Percentiles rank a stretch among this genome's conserved stretches.
phyloP scores from a whole-genome alignment of 2,797 vertebrate species.

The Numenius phaeopus region DNA sequence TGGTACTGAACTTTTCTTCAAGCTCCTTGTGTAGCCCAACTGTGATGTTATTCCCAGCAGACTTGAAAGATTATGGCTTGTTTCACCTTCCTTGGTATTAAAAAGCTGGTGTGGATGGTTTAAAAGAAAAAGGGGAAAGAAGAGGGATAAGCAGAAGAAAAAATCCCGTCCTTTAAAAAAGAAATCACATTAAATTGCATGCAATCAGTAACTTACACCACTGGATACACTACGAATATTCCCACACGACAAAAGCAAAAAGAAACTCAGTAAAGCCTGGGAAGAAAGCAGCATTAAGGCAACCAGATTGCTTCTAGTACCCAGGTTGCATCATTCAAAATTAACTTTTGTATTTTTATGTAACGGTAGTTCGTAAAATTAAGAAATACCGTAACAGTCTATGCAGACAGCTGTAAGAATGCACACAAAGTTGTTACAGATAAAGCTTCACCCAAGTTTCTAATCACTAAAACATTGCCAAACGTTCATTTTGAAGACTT shows the following conservation, averaged over 20 bases:
- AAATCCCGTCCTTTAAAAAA: background rate
- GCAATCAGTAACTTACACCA: background rate
- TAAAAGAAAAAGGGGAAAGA: background rate
- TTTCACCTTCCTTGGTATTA: background rate
- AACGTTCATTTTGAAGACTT: background rate
- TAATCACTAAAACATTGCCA: background rate
- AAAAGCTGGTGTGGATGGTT: background rate
- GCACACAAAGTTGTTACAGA: fast-evolving
- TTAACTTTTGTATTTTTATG: background rate
- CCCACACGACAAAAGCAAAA: background rate
- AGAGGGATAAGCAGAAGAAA: background rate
- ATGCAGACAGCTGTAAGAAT: background rate
- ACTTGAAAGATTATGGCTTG: background rate
- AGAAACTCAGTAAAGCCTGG: background rate
- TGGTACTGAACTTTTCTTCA: background rate
- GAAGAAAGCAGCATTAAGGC: background rate
- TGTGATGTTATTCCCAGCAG: background rate
- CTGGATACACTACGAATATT: background rate
- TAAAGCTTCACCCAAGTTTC: background rate
- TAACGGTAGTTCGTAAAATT: background rate
- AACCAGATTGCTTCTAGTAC: background rate
- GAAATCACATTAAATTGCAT: background rate
- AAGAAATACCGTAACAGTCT: background rate
- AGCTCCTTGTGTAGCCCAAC: background rate
- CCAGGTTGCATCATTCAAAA: background rate